These are phyloP conservation scores for Caenorhabditis angaria DNA, from an alignment of 2,888 invertebrate species.

Conservation along the genomic window DNA sequence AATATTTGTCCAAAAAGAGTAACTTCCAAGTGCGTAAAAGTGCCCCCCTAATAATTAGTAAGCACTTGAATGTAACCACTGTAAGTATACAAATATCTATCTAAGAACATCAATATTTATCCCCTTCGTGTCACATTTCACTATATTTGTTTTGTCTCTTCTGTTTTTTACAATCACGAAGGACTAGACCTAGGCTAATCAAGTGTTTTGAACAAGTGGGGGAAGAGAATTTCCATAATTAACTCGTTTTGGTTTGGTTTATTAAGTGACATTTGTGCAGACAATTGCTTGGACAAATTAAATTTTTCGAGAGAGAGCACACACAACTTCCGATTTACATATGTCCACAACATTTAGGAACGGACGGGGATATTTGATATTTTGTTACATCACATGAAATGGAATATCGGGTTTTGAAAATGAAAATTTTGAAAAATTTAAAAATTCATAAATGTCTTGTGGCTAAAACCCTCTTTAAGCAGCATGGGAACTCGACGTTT, in stretches of 20 bases:
- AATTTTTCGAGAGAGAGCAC: neutral
- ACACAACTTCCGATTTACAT: neutral
- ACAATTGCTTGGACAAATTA: neutral
- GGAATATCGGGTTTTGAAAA: too few species aligned
- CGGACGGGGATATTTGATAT: too few species aligned
- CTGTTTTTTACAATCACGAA: neutral
- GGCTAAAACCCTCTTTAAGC: too few species aligned
- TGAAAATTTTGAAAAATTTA: too few species aligned
- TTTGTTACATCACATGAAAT: too few species aligned
- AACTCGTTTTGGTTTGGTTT: constrained; percentile 1
- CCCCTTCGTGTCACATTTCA: constrained; percentile 1
- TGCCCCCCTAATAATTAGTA: too few species aligned
- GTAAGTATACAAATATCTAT: too few species aligned
- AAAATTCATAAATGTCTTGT: neutral
- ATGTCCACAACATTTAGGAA: neutral
- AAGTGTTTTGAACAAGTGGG: neutral
- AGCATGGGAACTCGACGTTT: neutral
- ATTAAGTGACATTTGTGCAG: constrained; percentile 2
- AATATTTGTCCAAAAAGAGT: too few species aligned
- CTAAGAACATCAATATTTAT: neutral
- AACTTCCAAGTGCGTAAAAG: too few species aligned
- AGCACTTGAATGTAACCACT: too few species aligned
- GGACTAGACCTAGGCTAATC: neutral
- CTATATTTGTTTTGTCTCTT: neutral
- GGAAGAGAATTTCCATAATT: neutral